These are phyloP conservation scores for Centropus bengalensis DNA, from an alignment of 2,113 vertebrate genomes.

Conservation along the genomic window DNA sequence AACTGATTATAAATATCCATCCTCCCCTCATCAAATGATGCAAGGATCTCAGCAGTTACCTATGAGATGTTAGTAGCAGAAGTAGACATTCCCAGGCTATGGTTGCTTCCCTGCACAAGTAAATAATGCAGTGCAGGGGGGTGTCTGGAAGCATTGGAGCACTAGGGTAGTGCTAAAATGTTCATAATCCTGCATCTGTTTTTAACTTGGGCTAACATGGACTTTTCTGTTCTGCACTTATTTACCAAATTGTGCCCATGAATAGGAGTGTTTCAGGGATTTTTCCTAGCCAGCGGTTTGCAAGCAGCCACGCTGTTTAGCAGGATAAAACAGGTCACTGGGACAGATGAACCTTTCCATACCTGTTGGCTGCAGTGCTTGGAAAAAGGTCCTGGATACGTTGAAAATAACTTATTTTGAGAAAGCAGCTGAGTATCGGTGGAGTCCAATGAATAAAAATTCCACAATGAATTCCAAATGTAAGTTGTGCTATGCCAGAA, in stretches of 20 bases:
- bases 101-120: background rate
- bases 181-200: background rate
- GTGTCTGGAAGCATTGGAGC: background rate
- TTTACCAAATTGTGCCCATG: background rate
- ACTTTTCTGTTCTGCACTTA: background rate
- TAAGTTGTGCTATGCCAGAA: background rate
- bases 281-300: background rate
- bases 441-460: background rate
- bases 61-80: background rate
- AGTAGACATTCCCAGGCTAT: background rate
- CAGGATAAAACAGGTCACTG: background rate
- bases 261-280: background rate
- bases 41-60: background rate
- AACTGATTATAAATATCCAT: background rate
- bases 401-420: background rate
- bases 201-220: background rate
- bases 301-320: background rate
- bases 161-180: background rate
- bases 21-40: background rate
- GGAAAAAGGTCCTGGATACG: background rate
- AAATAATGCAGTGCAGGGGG: background rate
- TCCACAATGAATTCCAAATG: background rate
- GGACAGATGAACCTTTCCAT: background rate
- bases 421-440: background rate
- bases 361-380: background rate